Evolutionary conservation across 2,113 vertebrate species (phyloP).

Genomic region (Neolamprologus hecqui): DNA sequence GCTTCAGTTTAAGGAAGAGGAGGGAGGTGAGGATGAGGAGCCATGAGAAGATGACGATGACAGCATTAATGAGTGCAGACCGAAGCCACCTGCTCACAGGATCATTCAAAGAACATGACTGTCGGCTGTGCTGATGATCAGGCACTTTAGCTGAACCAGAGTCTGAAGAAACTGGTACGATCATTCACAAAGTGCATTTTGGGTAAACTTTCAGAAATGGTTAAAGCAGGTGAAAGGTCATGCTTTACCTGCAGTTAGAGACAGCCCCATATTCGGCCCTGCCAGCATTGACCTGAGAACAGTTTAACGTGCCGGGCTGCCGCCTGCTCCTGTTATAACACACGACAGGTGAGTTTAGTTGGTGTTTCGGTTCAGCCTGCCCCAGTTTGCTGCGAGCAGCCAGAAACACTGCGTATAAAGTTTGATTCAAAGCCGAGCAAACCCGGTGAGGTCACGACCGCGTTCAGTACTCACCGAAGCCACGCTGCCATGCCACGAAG

Average conservation of each 20-base stretch:
- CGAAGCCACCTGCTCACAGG: rapidly evolving
- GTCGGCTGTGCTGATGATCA: neutral
- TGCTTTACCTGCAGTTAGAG: neutral
- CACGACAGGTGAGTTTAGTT: neutral
- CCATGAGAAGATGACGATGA: neutral
- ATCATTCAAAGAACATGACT: neutral
- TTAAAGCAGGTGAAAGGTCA: neutral
- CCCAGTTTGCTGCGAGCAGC: neutral
- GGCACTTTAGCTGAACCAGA: neutral
- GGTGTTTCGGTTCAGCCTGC: neutral
- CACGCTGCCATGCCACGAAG: neutral
- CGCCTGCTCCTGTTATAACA: neutral
- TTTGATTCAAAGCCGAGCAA: neutral
- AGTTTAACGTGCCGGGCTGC: neutral
- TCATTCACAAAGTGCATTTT: neutral
- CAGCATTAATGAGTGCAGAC: neutral
- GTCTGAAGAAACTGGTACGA: neutral
- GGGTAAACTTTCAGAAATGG: neutral
- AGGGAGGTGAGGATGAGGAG: neutral
- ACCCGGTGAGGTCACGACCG: neutral
- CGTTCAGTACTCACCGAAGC: neutral
- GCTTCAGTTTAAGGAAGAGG: neutral
- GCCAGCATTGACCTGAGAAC: neutral
- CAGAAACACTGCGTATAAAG: neutral
- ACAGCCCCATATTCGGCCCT: too few relatives aligned